phyloP scores from a whole-genome alignment of 2,888 invertebrate species.

The Papilio elwesi region DNA sequence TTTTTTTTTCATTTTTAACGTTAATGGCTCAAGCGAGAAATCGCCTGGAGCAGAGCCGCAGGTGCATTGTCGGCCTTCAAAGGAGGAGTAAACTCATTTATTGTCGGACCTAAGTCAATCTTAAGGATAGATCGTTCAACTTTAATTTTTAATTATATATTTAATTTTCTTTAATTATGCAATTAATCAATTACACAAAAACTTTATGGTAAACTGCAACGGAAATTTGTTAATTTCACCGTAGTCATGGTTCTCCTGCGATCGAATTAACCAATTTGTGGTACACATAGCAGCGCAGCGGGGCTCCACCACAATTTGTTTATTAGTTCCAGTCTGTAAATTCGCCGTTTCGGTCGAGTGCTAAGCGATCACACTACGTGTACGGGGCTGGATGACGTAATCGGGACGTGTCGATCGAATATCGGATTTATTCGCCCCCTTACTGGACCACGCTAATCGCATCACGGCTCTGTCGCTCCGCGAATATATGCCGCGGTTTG shows the following conservation, averaged over 20 bases:
- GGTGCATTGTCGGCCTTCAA: too few relatives aligned
- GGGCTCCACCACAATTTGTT: conserved; percentile 14
- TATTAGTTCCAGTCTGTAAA: conserved; percentile 22
- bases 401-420: conserved; percentile 26
- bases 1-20: too few relatives aligned
- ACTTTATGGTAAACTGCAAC: too few relatives aligned
- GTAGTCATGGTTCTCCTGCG: not conserved
- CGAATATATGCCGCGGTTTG: conserved; percentile 27
- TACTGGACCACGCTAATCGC: conserved; percentile 56
- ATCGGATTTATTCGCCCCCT: conserved; percentile 33
- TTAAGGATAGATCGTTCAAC: too few relatives aligned
- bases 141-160: too few relatives aligned
- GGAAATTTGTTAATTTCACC: conserved; percentile 2
- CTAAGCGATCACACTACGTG: not conserved
- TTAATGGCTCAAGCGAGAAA: too few relatives aligned
- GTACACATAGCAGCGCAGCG: conserved; percentile 1
- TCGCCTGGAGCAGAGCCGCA: too few relatives aligned
- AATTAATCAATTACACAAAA: not conserved
- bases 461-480: conserved; percentile 39
- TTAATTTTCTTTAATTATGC: too few relatives aligned
- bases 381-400: conserved; percentile 3
- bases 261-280: not conserved
- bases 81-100: too few relatives aligned
- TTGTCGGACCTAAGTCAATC: too few relatives aligned
- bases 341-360: conserved; percentile 11